Percentiles rank a stretch among this genome's conserved stretches.
Conservation (phyloP, 1,140 invertebrate genomes). For the Scaptodrosophila lebanonensis region DNA sequence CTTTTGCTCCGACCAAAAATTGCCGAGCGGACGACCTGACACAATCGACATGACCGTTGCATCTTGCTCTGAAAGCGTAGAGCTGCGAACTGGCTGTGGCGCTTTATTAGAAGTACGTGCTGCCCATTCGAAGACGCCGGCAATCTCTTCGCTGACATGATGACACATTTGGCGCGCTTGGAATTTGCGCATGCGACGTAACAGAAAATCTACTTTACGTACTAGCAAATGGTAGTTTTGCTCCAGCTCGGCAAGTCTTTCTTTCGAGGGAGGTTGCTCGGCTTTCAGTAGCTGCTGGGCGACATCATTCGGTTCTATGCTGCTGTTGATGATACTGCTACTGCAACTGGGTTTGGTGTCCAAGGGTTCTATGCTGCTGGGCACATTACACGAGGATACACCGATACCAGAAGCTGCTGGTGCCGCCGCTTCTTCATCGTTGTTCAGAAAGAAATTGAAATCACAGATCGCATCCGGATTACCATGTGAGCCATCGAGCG, state of each 20-base stretch:
- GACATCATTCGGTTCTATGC: no score
- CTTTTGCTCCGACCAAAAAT: conserved; percentile 58
- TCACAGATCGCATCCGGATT: conserved; percentile 67
- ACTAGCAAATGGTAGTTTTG: conserved; percentile 82
- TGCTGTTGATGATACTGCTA: background rate
- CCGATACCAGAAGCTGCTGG: conserved; percentile 1
- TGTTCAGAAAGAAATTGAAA: conserved; percentile 60
- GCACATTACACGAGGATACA: no score
- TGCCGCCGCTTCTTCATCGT: conserved; percentile 45
- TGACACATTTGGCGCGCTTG: conserved; percentile 85
- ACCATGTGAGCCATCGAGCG: conserved; percentile 52
- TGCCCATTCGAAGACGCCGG: conserved; percentile 84
- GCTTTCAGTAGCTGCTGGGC: conserved; percentile 9
- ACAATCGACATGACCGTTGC: conserved; percentile 51
- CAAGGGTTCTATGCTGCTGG: conserved; percentile 10
- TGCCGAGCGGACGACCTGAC: conserved; percentile 30
- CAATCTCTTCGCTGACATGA: conserved; percentile 86
- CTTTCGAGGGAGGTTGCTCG: conserved; percentile 25
- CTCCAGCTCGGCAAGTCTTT: conserved; percentile 50
- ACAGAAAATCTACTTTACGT: conserved; percentile 83
- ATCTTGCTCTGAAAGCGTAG: conserved; percentile 58
- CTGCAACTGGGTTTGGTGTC: conserved; percentile 13
- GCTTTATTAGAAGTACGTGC: conserved; percentile 77
- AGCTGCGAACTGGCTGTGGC: conserved; percentile 47
- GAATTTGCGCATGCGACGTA: conserved; percentile 85